These are phyloP conservation scores for Metellina segmentata DNA, from an alignment of 2,888 invertebrate genomes.

Conservation along the genomic window DNA sequence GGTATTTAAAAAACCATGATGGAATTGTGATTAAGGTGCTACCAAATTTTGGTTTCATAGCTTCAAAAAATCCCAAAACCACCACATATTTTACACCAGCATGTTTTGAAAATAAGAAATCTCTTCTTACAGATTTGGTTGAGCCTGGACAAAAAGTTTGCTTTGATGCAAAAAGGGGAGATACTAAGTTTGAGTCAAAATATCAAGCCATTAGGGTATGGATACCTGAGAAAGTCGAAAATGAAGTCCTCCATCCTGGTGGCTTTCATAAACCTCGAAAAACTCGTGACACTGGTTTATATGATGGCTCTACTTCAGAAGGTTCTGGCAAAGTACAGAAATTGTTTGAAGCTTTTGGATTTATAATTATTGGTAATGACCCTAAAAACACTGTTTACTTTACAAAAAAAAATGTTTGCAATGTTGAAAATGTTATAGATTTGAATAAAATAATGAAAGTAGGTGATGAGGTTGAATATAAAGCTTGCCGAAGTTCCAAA, in stretches of 20 bases:
- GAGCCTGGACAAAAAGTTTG: conserved; percentile 32
- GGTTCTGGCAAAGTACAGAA: conserved; percentile 58
- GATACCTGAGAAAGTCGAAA: conserved; percentile 12
- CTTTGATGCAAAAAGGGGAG: conserved; percentile 43
- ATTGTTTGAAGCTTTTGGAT: conserved; percentile 52
- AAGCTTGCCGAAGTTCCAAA: conserved; percentile 41
- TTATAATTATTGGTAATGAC: conserved; percentile 46
- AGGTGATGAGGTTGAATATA: conserved; percentile 56
- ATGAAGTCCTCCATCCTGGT: conserved; percentile 33
- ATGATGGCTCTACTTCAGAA: conserved; percentile 32
- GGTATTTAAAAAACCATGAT: conserved; percentile 2
- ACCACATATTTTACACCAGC: conserved; percentile 53
- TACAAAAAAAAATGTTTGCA: conserved; percentile 37
- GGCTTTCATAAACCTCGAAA: conserved; percentile 33
- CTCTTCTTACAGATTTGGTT: conserved; percentile 21
- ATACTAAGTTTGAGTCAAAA: conserved; percentile 30
- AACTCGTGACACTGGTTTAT: conserved; percentile 51
- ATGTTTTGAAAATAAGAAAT: conserved; percentile 16
- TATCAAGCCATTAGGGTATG: conserved; percentile 65
- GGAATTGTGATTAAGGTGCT: conserved; percentile 53
- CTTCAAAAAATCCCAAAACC: conserved; percentile 50
- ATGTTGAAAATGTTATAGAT: conserved; percentile 56
- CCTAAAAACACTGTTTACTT: conserved; percentile 55
- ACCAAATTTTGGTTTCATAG: conserved; percentile 61
- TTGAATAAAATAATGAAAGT: conserved; percentile 42